These are phyloP conservation scores for Synodontis membranacea DNA, from an alignment of 2,113 vertebrate genomes.

Conservation along the genomic window DNA sequence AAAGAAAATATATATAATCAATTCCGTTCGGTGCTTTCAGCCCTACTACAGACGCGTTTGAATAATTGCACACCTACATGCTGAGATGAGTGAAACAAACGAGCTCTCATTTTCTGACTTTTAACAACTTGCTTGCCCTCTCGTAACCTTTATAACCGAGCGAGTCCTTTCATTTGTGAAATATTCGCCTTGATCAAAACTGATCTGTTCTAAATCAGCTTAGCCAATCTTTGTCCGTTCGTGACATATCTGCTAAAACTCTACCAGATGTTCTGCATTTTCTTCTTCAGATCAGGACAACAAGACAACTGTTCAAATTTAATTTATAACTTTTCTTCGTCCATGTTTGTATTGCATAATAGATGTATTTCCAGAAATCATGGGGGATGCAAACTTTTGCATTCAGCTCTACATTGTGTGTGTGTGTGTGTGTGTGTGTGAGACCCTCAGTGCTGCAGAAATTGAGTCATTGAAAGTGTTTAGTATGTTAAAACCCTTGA, in stretches of 20 bases:
- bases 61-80: background rate
- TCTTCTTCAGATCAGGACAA: background rate
- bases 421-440: background rate
- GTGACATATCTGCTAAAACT: background rate
- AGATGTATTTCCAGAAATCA: background rate
- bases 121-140: background rate
- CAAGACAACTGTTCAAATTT: background rate
- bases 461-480: background rate
- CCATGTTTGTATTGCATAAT: background rate
- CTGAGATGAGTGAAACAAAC: background rate
- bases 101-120: no score
- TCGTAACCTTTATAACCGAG: background rate
- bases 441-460: background rate
- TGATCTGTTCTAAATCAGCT: background rate
- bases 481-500: background rate
- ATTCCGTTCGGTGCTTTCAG: background rate
- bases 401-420: background rate
- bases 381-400: background rate
- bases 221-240: background rate
- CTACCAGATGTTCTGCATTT: background rate
- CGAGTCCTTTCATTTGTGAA: background rate
- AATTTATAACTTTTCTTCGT: background rate
- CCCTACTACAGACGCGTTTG: background rate
- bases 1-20: background rate
- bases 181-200: background rate